Evolutionary conservation across 2,797 vertebrate species (phyloP), one percentile per base, ranked within the genome.

Genomic region (Danio jaintianensis): DNA sequence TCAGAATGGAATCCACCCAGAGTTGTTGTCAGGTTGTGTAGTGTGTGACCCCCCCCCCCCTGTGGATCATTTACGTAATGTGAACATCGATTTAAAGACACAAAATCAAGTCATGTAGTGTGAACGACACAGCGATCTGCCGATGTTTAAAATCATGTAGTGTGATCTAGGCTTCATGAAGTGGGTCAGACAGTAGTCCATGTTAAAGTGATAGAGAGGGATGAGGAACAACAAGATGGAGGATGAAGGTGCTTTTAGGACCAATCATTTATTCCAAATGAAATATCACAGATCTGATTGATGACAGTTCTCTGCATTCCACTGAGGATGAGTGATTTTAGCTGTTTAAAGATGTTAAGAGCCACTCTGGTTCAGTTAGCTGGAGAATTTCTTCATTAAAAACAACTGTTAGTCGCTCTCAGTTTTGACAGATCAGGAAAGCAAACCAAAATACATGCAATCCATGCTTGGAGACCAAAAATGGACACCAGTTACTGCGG

Each of bases 181-280:
- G 29, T 29, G 1, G 3, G 64, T 56, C 76, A 58, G 7, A 29
- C 40, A 53, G 43, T 45, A 58, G 68, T 78, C 22, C 74, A 85
- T 86, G 82, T 89, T 83, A 84, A 66, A 43, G 52, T 13, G 62
- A 71, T 47, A 42, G 40, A 58, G 72, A 29, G 29, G 45, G 20
- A 43, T 36, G n/a, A 69, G 16, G 20, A 67, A 48, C 2, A 50
- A 15, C 63, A 48, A 16, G 56, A 59, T 50, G 82, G 56, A 1
- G 47, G 18, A 75, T 16, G 66, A 66, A 38, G 62, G 15, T 69
- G 67, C 18, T 81, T 85, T 75, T 72, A 66, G 48, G 77, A 77
- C 82, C 79, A 85, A 75, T 75, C 79, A 82, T 86, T 83, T 82
- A 85, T 87, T 85, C 47, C 61, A 10, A 75, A 84, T n/a, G n/a